Percentiles rank a stretch among this genome's conserved stretches.
Conservation (phyloP, 2,888 invertebrate species). For the Eulithis prunata region DNA sequence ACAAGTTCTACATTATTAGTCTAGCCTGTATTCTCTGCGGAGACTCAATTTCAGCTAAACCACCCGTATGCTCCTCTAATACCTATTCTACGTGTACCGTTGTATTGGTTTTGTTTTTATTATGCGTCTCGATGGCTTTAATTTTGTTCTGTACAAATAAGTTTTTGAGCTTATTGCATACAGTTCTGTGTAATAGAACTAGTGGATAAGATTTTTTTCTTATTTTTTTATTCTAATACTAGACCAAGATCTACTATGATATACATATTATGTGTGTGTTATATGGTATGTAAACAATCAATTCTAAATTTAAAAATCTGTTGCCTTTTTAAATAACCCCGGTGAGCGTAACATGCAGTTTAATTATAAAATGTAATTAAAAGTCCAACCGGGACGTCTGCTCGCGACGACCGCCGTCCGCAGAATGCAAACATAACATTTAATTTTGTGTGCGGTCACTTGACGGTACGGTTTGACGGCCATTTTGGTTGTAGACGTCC, state of each 20-base stretch:
- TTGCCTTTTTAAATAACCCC: conserved; percentile 8
- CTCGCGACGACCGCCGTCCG: conserved; percentile 46
- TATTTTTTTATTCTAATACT: conserved; percentile 1
- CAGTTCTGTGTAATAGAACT: background rate
- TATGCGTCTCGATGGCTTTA: conserved; percentile 36
- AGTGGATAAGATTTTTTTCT: conserved; percentile 13
- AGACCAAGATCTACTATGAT: no score
- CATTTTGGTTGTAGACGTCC: conserved; percentile 42
- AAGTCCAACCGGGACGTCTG: conserved; percentile 50
- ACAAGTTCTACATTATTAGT: conserved; percentile 50
- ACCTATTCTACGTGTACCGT: conserved; percentile 44
- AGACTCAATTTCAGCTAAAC: conserved; percentile 53
- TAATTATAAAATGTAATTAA: conserved; percentile 68
- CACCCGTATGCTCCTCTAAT: conserved; percentile 44
- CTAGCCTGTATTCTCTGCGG: conserved; percentile 47
- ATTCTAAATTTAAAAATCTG: background rate
- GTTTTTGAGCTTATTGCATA: conserved; percentile 11
- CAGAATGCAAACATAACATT: conserved; percentile 66
- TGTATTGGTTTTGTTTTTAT: conserved; percentile 48
- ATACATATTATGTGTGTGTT: no score
- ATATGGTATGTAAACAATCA: no score
- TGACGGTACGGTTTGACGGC: conserved; percentile 51
- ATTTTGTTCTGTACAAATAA: conserved; percentile 28
- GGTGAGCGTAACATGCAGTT: conserved; percentile 49
- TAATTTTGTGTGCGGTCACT: conserved; percentile 64